Conservation (phyloP, 2,797 vertebrate genomes). For the Eurystomus glaucurus region DNA sequence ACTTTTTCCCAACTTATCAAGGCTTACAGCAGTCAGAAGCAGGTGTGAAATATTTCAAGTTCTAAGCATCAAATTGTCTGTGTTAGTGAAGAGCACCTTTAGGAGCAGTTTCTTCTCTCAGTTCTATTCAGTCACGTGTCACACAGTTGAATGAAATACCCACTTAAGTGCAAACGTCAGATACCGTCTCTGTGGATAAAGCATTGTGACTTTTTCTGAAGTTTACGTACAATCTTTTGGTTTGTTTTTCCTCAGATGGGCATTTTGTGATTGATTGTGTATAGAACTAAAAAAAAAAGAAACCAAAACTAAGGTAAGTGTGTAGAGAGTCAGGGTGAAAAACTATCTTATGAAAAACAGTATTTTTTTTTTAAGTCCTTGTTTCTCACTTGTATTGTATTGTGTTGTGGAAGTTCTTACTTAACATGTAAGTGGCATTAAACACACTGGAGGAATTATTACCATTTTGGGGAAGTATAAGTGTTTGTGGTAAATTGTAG, state of each 20-base stretch:
- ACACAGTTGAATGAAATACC: neutral
- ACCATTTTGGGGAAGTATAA: neutral
- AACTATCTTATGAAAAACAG: neutral
- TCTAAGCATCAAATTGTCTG: neutral
- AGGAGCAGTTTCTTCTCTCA: neutral
- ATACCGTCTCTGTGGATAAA: neutral
- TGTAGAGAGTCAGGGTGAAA: neutral
- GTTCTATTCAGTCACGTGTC: rapidly evolving
- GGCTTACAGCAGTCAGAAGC: neutral
- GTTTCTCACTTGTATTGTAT: neutral
- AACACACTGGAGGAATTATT: neutral
- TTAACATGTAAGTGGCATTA: neutral
- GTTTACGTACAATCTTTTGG: neutral
- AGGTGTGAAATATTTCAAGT: neutral
- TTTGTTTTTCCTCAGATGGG: neutral
- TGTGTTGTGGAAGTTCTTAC: neutral
- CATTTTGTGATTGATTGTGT: neutral
- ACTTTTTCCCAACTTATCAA: neutral
- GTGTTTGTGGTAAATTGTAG: neutral
- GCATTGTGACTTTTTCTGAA: neutral
- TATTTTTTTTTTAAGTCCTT: neutral
- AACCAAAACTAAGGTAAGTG: neutral
- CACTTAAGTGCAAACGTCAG: neutral
- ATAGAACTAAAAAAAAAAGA: neutral
- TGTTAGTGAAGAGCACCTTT: neutral